These are phyloP conservation scores for Troilus luridus DNA, from an alignment of 2,888 invertebrate species.

Conservation along the genomic window DNA sequence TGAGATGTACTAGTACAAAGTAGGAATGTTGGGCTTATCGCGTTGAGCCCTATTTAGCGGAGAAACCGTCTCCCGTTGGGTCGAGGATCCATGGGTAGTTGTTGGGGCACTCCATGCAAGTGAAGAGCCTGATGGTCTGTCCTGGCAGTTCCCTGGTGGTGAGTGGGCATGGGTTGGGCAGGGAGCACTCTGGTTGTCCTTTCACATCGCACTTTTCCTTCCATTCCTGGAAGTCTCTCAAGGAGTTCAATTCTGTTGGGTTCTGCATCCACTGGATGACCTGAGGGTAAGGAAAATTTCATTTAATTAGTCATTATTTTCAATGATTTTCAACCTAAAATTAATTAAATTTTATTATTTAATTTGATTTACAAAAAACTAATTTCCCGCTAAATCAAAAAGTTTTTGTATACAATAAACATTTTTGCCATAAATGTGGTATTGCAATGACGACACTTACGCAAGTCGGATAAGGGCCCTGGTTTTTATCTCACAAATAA, in stretches of 20 bases:
- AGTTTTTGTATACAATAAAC: too few relatives aligned
- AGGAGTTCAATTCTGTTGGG: conserved; percentile 87
- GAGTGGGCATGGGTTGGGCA: conserved; percentile 91
- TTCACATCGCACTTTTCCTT: conserved; percentile 96
- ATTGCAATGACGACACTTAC: too few relatives aligned
- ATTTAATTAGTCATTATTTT: neutral
- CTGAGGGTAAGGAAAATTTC: conserved; percentile 69
- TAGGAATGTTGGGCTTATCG: neutral
- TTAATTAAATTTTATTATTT: too few relatives aligned
- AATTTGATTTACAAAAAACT: too few relatives aligned
- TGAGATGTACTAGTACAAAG: conserved; percentile 20
- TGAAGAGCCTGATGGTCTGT: conserved; percentile 91
- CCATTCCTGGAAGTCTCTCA: conserved; percentile 95
- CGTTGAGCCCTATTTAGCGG: conserved; percentile 73
- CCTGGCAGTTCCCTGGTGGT: conserved; percentile 92
- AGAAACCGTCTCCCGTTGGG: conserved; percentile 94
- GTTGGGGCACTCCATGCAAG: conserved; percentile 96
- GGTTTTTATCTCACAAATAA: too few relatives aligned
- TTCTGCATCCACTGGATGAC: conserved; percentile 98
- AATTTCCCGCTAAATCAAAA: too few relatives aligned
- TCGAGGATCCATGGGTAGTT: conserved; percentile 96
- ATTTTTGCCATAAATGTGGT: too few relatives aligned
- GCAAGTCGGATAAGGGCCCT: too few relatives aligned
- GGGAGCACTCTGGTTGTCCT: conserved; percentile 92
- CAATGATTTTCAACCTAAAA: neutral